These are phyloP conservation scores for Aurelia sp. DNA, from an alignment of 30 jellyfish, hydroid and myxozoan species.

Conservation along the genomic window DNA sequence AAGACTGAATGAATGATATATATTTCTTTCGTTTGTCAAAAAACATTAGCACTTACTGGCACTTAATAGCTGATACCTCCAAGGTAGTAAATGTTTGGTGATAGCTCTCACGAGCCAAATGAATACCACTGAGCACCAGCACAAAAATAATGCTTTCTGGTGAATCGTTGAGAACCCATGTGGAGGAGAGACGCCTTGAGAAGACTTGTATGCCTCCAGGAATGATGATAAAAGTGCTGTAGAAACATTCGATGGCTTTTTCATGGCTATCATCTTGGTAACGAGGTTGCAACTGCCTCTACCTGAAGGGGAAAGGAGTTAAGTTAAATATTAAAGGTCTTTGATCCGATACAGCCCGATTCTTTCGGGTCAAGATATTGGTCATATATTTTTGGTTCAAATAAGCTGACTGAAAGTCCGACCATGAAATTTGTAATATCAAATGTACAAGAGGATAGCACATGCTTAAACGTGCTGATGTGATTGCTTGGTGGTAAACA, in stretches of 20 bases:
- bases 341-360: too few relatives aligned
- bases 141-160: conserved; percentile 74
- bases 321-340: too few relatives aligned
- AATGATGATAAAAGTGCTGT: conserved; percentile 14
- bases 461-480: too few relatives aligned
- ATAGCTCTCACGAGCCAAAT: conserved; percentile 43
- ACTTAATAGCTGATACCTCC: conserved; percentile 16
- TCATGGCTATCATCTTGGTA: not conserved
- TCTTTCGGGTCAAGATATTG: too few relatives aligned
- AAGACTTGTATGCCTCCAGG: conserved; percentile 41
- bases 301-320: not conserved
- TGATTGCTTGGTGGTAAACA: too few relatives aligned
- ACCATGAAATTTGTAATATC: too few relatives aligned
- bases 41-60: conserved; percentile 7
- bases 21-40: not conserved
- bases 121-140: conserved; percentile 63
- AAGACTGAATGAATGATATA: too few relatives aligned
- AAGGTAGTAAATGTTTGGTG: conserved; percentile 25
- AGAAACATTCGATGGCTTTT: conserved; percentile 10
- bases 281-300: not conserved
- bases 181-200: conserved; percentile 70
- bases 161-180: conserved; percentile 77
- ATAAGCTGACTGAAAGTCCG: too few relatives aligned
- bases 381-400: too few relatives aligned
- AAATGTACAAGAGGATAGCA: too few relatives aligned